Percentiles rank a stretch among this genome's conserved stretches.
phyloP scores from a whole-genome alignment of 2,113 vertebrate genomes.

The Apteryx owenii region DNA sequence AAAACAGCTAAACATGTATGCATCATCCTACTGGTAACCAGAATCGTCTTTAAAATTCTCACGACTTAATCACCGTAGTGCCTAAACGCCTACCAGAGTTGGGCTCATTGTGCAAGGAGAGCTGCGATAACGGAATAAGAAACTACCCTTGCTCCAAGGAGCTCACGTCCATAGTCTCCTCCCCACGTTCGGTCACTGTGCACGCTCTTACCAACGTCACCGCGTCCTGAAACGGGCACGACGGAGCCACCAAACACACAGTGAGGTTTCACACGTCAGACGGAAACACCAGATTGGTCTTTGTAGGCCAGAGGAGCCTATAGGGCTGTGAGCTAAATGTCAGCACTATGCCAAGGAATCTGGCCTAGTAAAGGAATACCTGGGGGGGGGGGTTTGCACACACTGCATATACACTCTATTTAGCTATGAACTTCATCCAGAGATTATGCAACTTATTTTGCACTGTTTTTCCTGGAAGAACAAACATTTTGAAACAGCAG shows the following conservation, averaged over 20 bases:
- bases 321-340: background rate
- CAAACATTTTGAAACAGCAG: background rate
- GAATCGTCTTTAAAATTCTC: background rate
- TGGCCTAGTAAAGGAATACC: background rate
- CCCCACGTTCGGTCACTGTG: background rate
- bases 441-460: background rate
- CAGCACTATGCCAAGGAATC: background rate
- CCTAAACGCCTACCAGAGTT: background rate
- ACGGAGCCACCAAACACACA: background rate
- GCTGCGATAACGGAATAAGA: background rate
- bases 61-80: too few species aligned
- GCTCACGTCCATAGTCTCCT: background rate
- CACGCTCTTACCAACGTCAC: background rate
- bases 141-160: background rate
- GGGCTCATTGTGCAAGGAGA: background rate
- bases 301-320: background rate
- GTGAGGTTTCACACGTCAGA: background rate
- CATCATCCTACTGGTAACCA: background rate
- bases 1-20: background rate
- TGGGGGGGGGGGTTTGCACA: background rate
- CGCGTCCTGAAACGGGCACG: background rate
- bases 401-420: too few species aligned
- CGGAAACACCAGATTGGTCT: background rate
- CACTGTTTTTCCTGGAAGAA: background rate
- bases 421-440: background rate